Conservation (phyloP, 2,797 vertebrate species). For the Syndactyla subalaris region DNA sequence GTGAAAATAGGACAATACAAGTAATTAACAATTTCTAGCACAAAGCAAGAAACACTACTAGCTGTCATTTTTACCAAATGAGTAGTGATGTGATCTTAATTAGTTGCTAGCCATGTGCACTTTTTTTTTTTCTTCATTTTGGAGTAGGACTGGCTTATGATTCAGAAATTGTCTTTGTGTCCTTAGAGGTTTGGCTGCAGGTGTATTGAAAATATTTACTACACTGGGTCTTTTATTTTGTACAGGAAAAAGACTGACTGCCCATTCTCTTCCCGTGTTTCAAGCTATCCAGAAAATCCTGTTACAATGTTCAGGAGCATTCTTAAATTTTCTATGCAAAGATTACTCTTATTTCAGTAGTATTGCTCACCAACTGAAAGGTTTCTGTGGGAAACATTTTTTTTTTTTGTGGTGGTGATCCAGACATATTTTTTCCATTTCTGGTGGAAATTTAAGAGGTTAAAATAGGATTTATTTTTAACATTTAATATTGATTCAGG, state of each 20-base stretch:
- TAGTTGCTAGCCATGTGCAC: not conserved
- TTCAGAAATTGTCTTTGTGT: conserved; percentile 14
- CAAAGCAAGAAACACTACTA: not conserved
- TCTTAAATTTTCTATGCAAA: not conserved
- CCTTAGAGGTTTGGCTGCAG: not conserved
- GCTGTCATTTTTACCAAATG: not conserved
- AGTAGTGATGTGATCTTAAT: not conserved
- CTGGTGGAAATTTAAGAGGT: not conserved
- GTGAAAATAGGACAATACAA: not conserved
- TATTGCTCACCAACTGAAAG: not conserved
- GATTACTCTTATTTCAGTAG: not conserved
- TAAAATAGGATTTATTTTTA: conserved; percentile 37
- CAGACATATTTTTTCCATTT: not conserved
- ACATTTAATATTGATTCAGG: not conserved
- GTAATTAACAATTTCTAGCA: conserved; percentile 15
- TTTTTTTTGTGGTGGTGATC: not conserved
- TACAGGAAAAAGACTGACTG: not conserved
- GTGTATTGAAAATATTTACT: conserved; percentile 26
- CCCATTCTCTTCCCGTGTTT: not conserved
- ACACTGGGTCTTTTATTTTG: not conserved
- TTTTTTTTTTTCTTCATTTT: not conserved
- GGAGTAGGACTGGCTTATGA: not conserved
- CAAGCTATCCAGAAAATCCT: not conserved
- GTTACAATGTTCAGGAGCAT: not conserved
- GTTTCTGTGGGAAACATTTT: not conserved